phyloP scores from a whole-genome alignment of 2,113 vertebrate genomes.

The Bubo blakistoni region DNA sequence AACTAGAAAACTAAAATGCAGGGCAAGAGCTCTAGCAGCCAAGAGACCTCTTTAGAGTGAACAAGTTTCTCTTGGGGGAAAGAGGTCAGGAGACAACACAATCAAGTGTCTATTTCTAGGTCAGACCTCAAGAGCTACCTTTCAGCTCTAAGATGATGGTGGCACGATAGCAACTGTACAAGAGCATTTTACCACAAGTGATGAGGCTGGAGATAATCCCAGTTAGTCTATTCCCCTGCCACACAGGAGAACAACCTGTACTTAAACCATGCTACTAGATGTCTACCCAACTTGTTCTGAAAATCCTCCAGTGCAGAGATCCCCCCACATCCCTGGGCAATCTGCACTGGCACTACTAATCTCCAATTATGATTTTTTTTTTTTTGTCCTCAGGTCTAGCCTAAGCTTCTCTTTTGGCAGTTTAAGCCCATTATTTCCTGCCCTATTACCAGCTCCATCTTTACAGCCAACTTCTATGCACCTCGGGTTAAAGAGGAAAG shows the following conservation, averaged over 20 bases:
- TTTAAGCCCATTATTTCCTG: not conserved
- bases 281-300: not conserved
- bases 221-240: not conserved
- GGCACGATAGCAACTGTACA: not conserved
- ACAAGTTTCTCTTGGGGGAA: not conserved
- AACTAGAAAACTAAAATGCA: not conserved
- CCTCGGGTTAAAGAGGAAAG: not conserved
- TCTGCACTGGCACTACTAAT: not conserved
- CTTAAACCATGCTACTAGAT: not conserved
- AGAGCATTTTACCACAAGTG: not conserved
- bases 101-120: not conserved
- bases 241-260: not conserved
- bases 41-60: not conserved
- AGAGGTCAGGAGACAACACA: not conserved
- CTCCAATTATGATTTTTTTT: not conserved
- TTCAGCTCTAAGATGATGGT: not conserved
- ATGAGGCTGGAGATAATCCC: not conserved
- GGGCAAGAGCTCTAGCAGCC: not conserved
- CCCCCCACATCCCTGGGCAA: not conserved
- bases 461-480: not conserved
- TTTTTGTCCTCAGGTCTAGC: not conserved
- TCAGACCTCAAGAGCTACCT: not conserved
- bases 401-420: not conserved
- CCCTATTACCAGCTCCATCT: not conserved
- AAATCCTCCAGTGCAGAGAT: not conserved